phyloP scores from a whole-genome alignment of 1,140 invertebrate genomes.

The Oncopeltus fasciatus region DNA sequence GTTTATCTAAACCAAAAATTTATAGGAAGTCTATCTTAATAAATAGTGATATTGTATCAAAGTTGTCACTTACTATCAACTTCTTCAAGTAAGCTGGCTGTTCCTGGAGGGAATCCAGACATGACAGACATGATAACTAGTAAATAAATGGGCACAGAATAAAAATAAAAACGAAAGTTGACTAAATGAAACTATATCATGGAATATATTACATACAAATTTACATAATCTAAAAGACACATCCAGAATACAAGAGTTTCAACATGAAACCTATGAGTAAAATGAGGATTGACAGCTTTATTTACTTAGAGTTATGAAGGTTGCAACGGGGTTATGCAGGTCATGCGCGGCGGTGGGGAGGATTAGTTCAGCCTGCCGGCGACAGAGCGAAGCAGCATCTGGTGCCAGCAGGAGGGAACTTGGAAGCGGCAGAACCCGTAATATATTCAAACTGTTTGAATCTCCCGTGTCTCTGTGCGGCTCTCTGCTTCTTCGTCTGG shows the following conservation, averaged over 20 bases:
- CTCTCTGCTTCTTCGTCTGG: background rate
- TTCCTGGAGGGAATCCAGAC: constrained; percentile 43
- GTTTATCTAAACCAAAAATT: too few relatives aligned
- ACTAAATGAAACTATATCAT: background rate
- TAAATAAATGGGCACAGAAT: background rate
- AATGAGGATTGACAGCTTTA: too few relatives aligned
- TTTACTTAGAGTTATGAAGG: background rate
- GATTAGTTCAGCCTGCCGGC: background rate
- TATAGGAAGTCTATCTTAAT: too few relatives aligned
- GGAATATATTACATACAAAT: too few relatives aligned
- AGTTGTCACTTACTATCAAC: constrained; percentile 69
- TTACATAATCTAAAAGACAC: too few relatives aligned
- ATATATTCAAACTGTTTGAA: constrained; percentile 12
- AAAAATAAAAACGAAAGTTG: background rate
- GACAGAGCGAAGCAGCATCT: background rate
- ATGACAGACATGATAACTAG: background rate
- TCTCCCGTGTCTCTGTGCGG: background rate
- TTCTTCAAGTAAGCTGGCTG: constrained; percentile 78
- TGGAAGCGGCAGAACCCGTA: constrained; percentile 1
- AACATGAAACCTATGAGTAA: too few relatives aligned
- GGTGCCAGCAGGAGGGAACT: background rate
- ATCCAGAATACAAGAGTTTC: too few relatives aligned
- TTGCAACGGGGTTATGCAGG: background rate
- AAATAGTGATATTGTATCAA: too few relatives aligned
- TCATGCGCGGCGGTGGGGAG: background rate